phyloP scores from a whole-genome alignment of 2,888 invertebrate genomes.

The Pseudococcus longispinus region DNA sequence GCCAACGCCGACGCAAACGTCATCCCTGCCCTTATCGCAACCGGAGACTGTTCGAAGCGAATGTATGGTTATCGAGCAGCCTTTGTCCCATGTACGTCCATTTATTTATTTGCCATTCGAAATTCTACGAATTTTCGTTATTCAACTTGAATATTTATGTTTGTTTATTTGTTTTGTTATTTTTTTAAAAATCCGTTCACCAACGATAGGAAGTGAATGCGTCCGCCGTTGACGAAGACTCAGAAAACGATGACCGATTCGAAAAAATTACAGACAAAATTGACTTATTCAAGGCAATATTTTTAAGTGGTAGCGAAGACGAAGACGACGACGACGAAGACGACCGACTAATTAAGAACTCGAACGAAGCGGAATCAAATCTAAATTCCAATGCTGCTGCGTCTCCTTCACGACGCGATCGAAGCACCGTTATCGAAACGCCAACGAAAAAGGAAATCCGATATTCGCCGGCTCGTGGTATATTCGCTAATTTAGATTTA shows the following conservation, averaged over 20 bases:
- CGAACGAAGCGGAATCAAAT: not conserved
- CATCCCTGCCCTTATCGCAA: not conserved
- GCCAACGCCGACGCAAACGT: not conserved
- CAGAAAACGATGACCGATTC: slow-evolving; percentile 51
- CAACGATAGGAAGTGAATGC: not conserved
- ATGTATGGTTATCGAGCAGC: not conserved
- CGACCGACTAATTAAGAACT: not conserved
- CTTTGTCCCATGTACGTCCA: not conserved
- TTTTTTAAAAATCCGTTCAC: too few relatives aligned
- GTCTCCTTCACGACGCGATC: not conserved
- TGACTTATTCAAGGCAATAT: slow-evolving; percentile 90
- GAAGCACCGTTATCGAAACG: not conserved
- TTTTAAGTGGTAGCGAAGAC: slow-evolving; percentile 76
- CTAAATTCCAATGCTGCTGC: not conserved
- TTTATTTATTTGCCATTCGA: too few relatives aligned
- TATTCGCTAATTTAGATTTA: slow-evolving; percentile 73
- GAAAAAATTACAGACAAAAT: slow-evolving; percentile 67
- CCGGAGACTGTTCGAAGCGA: not conserved
- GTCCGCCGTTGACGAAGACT: not conserved
- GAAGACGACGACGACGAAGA: not conserved
- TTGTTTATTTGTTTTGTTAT: too few relatives aligned
- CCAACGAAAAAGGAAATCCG: not conserved
- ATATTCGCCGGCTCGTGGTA: slow-evolving; percentile 73
- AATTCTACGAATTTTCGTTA: too few relatives aligned
- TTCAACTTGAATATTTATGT: too few relatives aligned